Evolutionary conservation across 1,140 invertebrate genomes (phyloP).

Genomic region (Chironomus tepperi): DNA sequence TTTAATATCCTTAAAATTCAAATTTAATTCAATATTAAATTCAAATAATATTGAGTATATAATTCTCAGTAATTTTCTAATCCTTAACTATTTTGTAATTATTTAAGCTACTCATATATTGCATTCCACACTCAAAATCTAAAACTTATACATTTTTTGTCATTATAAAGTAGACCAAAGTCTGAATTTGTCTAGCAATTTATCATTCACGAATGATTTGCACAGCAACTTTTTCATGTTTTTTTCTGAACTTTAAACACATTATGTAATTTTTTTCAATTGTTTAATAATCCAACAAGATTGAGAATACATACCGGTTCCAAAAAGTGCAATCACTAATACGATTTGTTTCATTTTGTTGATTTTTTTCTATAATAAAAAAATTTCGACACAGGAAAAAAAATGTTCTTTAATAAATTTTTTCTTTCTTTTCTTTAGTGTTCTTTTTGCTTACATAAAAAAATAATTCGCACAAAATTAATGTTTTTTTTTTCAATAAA

Average conservation of each 20-base stretch:
- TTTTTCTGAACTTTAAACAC: background rate
- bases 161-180: no score
- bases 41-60: no score
- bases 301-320: conserved; percentile 8
- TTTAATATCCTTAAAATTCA: no score
- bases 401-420: background rate
- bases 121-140: no score
- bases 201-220: background rate
- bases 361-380: conserved; percentile 7
- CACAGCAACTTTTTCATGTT: background rate
- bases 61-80: no score
- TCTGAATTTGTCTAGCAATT: background rate
- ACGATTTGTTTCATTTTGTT: conserved; percentile 13
- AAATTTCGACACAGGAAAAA: background rate
- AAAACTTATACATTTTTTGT: no score
- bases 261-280: background rate
- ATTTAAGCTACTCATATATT: no score
- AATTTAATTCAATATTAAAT: no score
- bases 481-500: background rate
- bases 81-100: no score
- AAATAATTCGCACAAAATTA: background rate
- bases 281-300: background rate
- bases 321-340: conserved; percentile 17
- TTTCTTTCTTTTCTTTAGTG: background rate
- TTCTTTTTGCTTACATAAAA: conserved; percentile 15